These are phyloP conservation scores for Meteorus cinctellus DNA, from an alignment of 2,888 invertebrate species.

Conservation along the genomic window DNA sequence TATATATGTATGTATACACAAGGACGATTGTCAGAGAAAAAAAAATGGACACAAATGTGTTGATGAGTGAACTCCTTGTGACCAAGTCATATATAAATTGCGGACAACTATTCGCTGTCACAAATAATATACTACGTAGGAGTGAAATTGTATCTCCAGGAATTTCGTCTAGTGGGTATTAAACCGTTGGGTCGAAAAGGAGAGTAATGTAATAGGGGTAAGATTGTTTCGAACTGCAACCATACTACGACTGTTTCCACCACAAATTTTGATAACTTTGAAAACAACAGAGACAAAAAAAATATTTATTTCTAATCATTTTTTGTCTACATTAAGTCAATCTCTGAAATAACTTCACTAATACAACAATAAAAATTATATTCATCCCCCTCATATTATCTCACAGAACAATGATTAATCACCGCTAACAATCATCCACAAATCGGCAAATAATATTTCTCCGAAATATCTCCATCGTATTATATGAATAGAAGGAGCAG, in stretches of 20 bases:
- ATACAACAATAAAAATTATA: not conserved
- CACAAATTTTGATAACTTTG: not conserved
- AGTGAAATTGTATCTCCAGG: constrained; percentile 1
- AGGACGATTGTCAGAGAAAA: not conserved
- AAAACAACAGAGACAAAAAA: not conserved
- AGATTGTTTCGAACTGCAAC: not conserved
- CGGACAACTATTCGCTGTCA: not conserved
- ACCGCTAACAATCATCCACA: not conserved
- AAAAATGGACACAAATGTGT: not conserved
- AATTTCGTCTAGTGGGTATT: not conserved
- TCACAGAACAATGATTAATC: not conserved
- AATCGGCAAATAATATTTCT: not conserved
- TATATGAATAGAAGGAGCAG: not conserved
- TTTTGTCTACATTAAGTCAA: too few species aligned
- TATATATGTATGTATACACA: not conserved
- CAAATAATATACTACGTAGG: not conserved
- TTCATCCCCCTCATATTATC: not conserved
- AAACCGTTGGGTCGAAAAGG: not conserved
- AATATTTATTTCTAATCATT: not conserved
- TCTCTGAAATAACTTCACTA: not conserved
- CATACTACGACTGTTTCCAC: not conserved
- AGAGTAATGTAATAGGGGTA: not conserved
- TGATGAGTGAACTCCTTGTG: not conserved
- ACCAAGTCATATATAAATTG: not conserved
- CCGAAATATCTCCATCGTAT: not conserved